Evolutionary conservation across 2,113 vertebrate genomes (phyloP).

Genomic region (Paralichthys olivaceus): DNA sequence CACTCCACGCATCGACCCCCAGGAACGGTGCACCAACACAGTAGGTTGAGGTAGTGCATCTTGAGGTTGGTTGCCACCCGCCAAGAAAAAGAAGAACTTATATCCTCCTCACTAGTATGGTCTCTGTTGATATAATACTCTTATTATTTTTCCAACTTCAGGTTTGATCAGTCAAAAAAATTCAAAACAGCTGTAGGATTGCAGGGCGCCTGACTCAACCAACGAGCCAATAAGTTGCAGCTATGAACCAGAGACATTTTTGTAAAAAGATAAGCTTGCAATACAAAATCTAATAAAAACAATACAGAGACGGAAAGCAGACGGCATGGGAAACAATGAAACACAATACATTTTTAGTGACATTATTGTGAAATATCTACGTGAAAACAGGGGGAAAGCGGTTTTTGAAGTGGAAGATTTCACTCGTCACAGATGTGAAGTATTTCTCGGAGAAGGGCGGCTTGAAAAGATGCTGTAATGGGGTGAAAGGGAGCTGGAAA

Average conservation of each 20-base stretch:
- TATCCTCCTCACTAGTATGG: too few species aligned
- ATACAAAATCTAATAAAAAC: neutral
- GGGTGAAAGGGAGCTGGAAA: constrained; percentile 12
- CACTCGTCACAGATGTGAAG: constrained; percentile 2
- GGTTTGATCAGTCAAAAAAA: constrained; percentile 1
- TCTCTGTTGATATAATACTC: too few species aligned
- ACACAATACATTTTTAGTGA: neutral
- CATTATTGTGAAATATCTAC: neutral
- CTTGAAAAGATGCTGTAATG: constrained; percentile 26
- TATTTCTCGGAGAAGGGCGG: constrained; percentile 7
- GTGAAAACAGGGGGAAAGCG: neutral
- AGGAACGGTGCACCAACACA: too few species aligned
- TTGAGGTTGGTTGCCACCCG: too few species aligned
- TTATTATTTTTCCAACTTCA: neutral
- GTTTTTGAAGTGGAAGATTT: constrained; percentile 4
- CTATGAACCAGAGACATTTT: neutral
- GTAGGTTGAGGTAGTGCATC: too few species aligned
- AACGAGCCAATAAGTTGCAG: neutral
- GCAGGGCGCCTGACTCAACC: neutral
- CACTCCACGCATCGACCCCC: too few species aligned
- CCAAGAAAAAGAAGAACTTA: too few species aligned
- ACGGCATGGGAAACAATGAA: neutral
- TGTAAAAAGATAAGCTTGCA: neutral
- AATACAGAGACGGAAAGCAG: constrained; percentile 1
- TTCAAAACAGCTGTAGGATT: neutral